Conservation (phyloP, 2,113 vertebrate genomes). For the Gopherus flavomarginatus region DNA sequence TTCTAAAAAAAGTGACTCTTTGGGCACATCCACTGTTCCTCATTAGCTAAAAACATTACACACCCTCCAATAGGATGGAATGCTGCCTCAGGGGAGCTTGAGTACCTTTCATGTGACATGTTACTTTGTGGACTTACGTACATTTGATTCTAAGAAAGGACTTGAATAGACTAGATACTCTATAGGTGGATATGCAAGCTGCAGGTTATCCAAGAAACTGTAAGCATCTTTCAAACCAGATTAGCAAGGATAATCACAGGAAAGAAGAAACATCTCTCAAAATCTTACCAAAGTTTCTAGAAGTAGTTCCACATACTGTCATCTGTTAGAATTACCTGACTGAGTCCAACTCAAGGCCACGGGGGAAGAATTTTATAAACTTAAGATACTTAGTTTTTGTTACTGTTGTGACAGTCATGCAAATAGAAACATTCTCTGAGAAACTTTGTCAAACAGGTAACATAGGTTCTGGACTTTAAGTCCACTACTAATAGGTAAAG, state of each 20-base stretch:
- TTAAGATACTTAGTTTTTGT: not conserved
- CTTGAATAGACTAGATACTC: not conserved
- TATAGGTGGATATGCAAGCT: not conserved
- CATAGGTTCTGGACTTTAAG: not conserved
- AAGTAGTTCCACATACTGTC: not conserved
- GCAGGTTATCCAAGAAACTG: not conserved
- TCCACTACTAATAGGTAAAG: not conserved
- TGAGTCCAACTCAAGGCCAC: not conserved
- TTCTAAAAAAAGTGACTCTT: not conserved
- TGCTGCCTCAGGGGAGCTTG: not conserved
- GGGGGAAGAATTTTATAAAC: not conserved
- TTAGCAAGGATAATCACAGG: not conserved
- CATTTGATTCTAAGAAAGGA: not conserved
- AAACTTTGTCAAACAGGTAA: not conserved
- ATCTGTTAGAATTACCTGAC: not conserved
- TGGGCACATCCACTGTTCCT: not conserved
- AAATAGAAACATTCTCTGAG: not conserved
- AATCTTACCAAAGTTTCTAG: not conserved
- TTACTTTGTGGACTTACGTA: not conserved
- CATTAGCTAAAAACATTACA: not conserved
- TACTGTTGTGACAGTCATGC: not conserved
- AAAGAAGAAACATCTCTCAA: not conserved
- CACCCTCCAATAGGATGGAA: not conserved
- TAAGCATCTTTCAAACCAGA: not conserved
- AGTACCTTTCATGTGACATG: not conserved